Evolutionary conservation across 2,888 invertebrate genomes (phyloP).

Genomic region (Drosophila rellima): DNA sequence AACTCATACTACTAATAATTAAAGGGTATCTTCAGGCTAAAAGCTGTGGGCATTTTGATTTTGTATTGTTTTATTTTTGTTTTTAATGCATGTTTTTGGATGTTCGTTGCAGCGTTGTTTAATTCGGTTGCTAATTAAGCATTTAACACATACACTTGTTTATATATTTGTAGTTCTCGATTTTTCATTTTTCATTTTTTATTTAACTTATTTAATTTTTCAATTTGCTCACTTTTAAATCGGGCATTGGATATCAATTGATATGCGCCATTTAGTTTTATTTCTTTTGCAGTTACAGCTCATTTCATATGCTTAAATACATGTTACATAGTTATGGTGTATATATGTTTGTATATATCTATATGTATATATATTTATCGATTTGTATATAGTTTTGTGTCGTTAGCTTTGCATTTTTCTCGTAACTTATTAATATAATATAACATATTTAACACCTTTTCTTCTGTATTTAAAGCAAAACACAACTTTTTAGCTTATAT

Average conservation of each 20-base stretch:
- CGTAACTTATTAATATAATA: conserved; percentile 44
- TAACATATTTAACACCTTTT: conserved; percentile 53
- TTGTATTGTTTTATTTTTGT: conserved; percentile 23
- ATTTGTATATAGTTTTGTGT: conserved; percentile 47
- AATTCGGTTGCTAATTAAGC: conserved; percentile 70
- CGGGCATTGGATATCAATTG: conserved; percentile 15
- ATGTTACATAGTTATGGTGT: conserved; percentile 68
- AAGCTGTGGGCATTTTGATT: not conserved
- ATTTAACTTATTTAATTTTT: conserved; percentile 5
- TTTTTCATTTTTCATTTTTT: conserved; percentile 32
- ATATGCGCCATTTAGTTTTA: conserved; percentile 28
- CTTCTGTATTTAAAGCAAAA: conserved; percentile 55
- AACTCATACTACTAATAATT: not conserved
- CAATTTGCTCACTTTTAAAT: conserved; percentile 19
- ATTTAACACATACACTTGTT: conserved; percentile 59
- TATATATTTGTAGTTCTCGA: conserved; percentile 34
- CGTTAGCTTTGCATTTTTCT: conserved; percentile 48
- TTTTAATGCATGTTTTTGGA: conserved; percentile 43
- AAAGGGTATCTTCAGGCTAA: conserved; percentile 18
- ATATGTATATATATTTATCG: conserved; percentile 36
- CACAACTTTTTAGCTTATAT: conserved; percentile 62
- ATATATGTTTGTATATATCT: conserved; percentile 46
- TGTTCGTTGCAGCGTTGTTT: conserved; percentile 49
- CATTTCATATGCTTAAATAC: conserved; percentile 77
- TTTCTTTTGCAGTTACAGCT: conserved; percentile 63